These are phyloP conservation scores for Chromis chromis DNA, from an alignment of 2,797 vertebrate genomes.

Conservation along the genomic window DNA sequence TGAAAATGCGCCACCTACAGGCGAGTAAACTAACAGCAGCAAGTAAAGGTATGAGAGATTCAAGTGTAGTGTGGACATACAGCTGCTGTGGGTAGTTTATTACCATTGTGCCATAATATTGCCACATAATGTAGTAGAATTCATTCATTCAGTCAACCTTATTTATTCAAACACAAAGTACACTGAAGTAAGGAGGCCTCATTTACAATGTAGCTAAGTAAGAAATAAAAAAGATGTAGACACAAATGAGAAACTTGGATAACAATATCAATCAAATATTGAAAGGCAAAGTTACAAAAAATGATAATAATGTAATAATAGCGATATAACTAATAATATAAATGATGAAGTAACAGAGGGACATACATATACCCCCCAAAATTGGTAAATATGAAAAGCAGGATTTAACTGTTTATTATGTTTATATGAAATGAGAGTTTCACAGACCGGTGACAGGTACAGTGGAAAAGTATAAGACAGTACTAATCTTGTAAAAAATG, in stretches of 20 bases:
- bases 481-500: conserved; percentile 19
- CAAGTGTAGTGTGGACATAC: not conserved
- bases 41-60: not conserved
- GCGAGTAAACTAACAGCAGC: not conserved
- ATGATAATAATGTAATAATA: too few species aligned
- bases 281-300: too few species aligned
- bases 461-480: not conserved
- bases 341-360: too few species aligned
- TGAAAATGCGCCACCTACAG: conserved; percentile 19
- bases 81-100: not conserved
- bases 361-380: not conserved
- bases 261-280: too few species aligned
- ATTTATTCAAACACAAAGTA: too few species aligned
- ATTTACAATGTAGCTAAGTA: too few species aligned
- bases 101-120: too few species aligned
- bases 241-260: too few species aligned
- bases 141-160: too few species aligned
- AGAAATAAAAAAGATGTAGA: too few species aligned
- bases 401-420: not conserved
- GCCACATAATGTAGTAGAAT: not conserved
- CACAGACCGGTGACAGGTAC: not conserved
- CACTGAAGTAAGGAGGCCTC: too few species aligned
- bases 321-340: too few species aligned
- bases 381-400: not conserved
- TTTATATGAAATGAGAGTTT: conserved; percentile 19